Evolutionary conservation across 2,888 invertebrate genomes (phyloP), one percentile per base, ranked within the genome.

Genomic region (Sepioteuthis lessoniana): DNA sequence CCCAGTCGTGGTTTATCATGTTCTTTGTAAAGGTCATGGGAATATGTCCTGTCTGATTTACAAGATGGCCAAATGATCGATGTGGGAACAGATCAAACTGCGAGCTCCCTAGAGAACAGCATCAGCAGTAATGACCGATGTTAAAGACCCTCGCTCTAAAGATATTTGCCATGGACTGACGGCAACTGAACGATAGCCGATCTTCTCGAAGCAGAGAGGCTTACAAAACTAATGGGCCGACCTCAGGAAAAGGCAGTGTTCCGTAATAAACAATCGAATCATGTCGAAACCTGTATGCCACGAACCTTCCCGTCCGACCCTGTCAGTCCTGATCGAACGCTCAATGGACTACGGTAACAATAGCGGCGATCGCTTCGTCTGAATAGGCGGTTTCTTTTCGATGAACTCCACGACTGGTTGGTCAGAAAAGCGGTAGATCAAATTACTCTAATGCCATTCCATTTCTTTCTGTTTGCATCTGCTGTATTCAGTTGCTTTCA

Each of bases 211-310:
- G 76, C 16, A n/a, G 76, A n/a, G n/a, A n/a, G 76, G 76, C 76
- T 76, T 76, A 35, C n/a, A 76, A 76, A n/a, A 76, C 76, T 76
- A 76, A 76, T 76, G 76, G 76, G 2, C n/a, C 76, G 76, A 35
- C 76, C n/a, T n/a, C 76, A 76, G n/a, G 76, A 76, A n/a, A 35
- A 76, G 76, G 16, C n/a, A 76, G 76, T 76, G 76, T 76, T 13
- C 76, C 76, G n/a, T 76, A 76, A 76, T 76, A 76, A 76, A 76
- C 76, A 76, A 76, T 76, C 16, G 76, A 76, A 76, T 76, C n/a
- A 76, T 76, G 76, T 76, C 19, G 35, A 76, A 76, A 76, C n/a
- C n/a, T 76, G 76, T 35, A 76, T 19, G n/a, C n/a, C 16, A n/a
- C 1, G n/a, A 42, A 42, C 42, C 76, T n/a, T n/a, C 13, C 76